A percentile compares a stretch with the other conserved stretches of the same genome.
phyloP scores from a whole-genome alignment of 2,888 invertebrate species.

The Crematogaster levior region DNA sequence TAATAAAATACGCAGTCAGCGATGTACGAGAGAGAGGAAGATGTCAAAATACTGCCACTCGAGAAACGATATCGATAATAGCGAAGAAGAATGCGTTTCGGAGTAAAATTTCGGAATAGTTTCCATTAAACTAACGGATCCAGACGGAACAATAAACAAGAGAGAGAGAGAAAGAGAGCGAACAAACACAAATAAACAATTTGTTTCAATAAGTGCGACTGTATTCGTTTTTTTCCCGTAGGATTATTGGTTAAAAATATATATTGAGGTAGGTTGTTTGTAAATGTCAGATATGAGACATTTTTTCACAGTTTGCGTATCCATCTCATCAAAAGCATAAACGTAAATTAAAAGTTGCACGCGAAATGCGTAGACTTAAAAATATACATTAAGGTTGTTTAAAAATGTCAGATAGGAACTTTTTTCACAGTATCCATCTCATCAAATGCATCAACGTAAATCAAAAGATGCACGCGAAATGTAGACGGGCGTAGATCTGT shows the following conservation, averaged over 20 bases:
- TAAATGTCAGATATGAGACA: background rate
- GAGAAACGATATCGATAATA: constrained; percentile 6
- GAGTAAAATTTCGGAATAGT: background rate
- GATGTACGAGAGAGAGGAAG: background rate
- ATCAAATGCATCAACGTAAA: background rate
- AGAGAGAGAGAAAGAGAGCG: background rate
- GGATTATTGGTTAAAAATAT: background rate
- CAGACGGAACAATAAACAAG: background rate
- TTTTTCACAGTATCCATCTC: background rate
- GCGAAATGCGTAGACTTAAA: no score
- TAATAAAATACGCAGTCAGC: constrained; percentile 18
- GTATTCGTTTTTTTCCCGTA: background rate
- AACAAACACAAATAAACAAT: no score
- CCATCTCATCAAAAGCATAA: no score
- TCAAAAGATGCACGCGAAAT: background rate
- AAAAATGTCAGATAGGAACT: background rate
- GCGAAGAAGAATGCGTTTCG: background rate
- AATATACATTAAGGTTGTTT: background rate
- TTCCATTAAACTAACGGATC: background rate
- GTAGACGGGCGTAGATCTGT: background rate
- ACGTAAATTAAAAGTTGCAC: no score
- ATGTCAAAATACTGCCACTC: constrained; percentile 17
- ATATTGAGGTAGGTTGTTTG: background rate
- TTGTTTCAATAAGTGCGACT: background rate
- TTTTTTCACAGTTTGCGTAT: no score